phyloP scores from a whole-genome alignment of 2,113 vertebrate species.

The Neofelis nebulosa region DNA sequence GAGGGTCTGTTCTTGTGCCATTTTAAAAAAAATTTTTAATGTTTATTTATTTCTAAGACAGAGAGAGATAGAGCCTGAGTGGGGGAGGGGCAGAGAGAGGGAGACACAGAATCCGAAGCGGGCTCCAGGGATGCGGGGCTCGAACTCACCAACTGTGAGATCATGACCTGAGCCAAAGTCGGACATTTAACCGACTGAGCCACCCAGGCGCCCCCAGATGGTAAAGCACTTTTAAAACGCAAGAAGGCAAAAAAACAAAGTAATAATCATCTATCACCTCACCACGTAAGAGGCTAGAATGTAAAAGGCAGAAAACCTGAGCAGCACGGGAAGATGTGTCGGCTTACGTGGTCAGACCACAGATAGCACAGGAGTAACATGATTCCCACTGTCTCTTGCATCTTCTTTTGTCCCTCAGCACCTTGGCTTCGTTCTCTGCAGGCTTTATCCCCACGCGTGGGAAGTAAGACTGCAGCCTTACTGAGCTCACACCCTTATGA shows the following conservation, averaged over 20 bases:
- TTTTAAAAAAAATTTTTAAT: too few relatives aligned
- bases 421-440: too few relatives aligned
- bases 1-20: too few relatives aligned
- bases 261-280: background rate
- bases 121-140: too few relatives aligned
- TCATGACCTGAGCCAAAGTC: too few relatives aligned
- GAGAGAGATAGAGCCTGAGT: too few relatives aligned
- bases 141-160: too few relatives aligned
- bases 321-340: background rate
- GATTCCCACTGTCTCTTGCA: background rate
- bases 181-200: too few relatives aligned
- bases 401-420: background rate
- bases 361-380: background rate
- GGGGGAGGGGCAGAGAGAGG: too few relatives aligned
- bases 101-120: too few relatives aligned
- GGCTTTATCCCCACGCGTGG: fast-evolving
- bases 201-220: background rate
- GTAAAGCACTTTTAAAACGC: background rate
- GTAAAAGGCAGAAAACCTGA: background rate
- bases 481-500: background rate
- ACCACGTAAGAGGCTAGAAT: background rate
- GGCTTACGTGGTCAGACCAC: background rate
- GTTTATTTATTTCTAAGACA: too few relatives aligned
- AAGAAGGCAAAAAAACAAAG: background rate
- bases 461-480: background rate